A percentile compares a stretch with the other conserved stretches of the same genome.
Evolutionary conservation across 35 echinoderm and acorn worm species (phyloP).

Genomic region (Lytechinus pictus): DNA sequence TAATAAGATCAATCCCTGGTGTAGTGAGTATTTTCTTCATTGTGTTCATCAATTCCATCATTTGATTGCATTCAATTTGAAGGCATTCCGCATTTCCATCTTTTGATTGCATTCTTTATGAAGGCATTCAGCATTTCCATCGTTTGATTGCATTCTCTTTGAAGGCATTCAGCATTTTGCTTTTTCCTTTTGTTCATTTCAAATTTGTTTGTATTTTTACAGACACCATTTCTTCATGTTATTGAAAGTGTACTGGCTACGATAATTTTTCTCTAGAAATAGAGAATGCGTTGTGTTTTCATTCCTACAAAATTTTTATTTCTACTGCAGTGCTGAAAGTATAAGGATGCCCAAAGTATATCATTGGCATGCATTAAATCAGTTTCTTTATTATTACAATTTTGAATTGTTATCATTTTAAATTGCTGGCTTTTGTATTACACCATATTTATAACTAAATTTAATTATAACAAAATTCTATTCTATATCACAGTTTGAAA

Average conservation of each 20-base stretch:
- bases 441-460: too few species aligned
- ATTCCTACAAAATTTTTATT: background rate
- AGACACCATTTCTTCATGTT: background rate
- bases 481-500: too few species aligned
- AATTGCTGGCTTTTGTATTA: too few species aligned
- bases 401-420: too few species aligned
- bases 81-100: background rate
- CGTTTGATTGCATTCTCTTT: background rate
- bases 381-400: background rate
- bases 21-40: background rate
- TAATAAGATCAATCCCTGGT: conserved; percentile 16
- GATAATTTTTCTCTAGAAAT: background rate
- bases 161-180: background rate
- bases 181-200: background rate
- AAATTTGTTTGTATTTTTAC: background rate
- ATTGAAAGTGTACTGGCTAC: background rate
- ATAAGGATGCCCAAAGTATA: background rate
- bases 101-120: background rate
- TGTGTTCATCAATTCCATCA: background rate
- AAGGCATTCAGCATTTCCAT: background rate
- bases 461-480: too few species aligned
- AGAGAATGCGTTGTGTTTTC: background rate
- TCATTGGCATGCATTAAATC: background rate
- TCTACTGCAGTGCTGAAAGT: background rate
- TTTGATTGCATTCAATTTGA: background rate